Evolutionary conservation across 2,888 invertebrate genomes (phyloP), one percentile per base, ranked within the genome.

Genomic region (Habrosyne pyritoides): DNA sequence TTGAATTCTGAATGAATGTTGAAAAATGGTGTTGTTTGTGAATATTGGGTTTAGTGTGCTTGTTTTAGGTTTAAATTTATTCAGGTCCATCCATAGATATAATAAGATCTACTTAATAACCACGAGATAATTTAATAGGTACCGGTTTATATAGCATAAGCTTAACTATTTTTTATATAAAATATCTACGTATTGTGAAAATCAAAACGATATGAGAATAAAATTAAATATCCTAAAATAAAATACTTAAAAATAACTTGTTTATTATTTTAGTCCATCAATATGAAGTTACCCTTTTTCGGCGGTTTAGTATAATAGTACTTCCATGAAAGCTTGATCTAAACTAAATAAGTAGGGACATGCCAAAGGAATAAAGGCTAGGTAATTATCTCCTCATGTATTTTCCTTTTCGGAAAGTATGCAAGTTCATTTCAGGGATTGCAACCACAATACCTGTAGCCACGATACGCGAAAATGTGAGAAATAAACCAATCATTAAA

Each of bases 51-150:
- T 69, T 69, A 18, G 69, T 63, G 64, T 73, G 72, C 64, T 72
- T 67, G 75, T 69, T 33, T 33, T 69, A 59, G 67, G 67, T 61
- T 64, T 69, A 63, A 55, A 65, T 64, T 69, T 73, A 75, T 64
- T 69, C 57, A 78, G 67, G 79, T 84, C 82, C 78, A 70, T 81
- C 82, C 78, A 70, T 81, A 79, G 75, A 69, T 73, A 78, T 66
- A 81, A 67, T 69, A 63, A 63, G 56, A 66, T 55, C 60, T 72
- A 68, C 64, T 59, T 73, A 73, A 66, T 65, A 68, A 62, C 56
- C 69, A 66, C 61, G 67, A 66, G 56, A 58, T 65, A 53, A 55
- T 64, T 70, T 70, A 60, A 58, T 73, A 73, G 67, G 72, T 76
- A 70, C 70, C 66, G 66, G 71, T 78, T 77, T 79, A 78, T 77